phyloP scores from a whole-genome alignment of 1,140 invertebrate genomes.

The Trypoxylus dichotomus region DNA sequence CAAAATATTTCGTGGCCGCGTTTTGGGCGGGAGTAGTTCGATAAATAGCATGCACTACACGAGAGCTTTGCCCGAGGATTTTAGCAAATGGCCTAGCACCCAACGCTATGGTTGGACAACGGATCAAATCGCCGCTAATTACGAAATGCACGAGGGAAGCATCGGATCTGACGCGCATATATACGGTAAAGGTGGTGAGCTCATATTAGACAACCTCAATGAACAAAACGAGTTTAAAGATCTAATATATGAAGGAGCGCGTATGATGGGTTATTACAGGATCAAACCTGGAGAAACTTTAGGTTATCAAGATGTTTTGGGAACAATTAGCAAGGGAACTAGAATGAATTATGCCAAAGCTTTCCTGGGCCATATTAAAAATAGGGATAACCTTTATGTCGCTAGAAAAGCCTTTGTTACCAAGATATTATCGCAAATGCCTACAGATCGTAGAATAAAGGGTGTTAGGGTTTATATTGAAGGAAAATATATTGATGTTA shows the following conservation, averaged over 20 bases:
- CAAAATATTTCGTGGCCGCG: conserved; percentile 75
- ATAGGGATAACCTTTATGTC: conserved; percentile 69
- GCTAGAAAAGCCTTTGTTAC: conserved; percentile 63
- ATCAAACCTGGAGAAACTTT: conserved; percentile 46
- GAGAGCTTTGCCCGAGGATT: not conserved
- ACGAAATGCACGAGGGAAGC: not conserved
- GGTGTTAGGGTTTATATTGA: conserved; percentile 56
- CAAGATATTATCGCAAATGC: conserved; percentile 40
- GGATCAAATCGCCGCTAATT: not conserved
- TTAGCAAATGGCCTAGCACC: not conserved
- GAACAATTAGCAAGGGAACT: conserved; percentile 55
- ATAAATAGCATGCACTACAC: conserved; percentile 76
- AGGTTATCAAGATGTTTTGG: conserved; percentile 51
- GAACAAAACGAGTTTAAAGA: not conserved
- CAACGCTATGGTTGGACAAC: not conserved
- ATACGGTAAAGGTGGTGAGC: conserved; percentile 4
- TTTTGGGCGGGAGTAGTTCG: conserved; percentile 80
- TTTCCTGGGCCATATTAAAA: conserved; percentile 62
- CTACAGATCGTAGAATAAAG: conserved; percentile 41
- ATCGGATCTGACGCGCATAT: not conserved
- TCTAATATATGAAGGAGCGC: conserved; percentile 46
- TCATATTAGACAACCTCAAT: not conserved
- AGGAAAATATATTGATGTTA: conserved; percentile 44
- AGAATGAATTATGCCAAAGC: conserved; percentile 66
- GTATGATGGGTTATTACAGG: conserved; percentile 45